Evolutionary conservation across 2,888 invertebrate species (phyloP), one percentile per base, ranked within the genome.

Genomic region (Drosophila atripex): DNA sequence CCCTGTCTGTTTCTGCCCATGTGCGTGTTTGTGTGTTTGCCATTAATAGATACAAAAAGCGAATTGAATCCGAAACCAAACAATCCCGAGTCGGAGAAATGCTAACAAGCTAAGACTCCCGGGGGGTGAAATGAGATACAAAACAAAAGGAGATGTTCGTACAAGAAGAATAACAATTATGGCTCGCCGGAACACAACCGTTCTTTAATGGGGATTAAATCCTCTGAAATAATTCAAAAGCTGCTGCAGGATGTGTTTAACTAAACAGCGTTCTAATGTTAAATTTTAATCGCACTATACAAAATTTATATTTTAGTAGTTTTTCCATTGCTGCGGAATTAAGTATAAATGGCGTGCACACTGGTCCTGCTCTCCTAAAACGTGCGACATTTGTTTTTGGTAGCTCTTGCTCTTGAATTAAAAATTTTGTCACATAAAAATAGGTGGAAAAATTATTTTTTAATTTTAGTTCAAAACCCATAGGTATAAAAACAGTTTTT

Each of bases 131-230:
- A 30, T 28, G 59, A 43, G 49, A 59, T 39, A 38, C 60, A 60
- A 59, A 54, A 69, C 70, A 69, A 54, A 51, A 69, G 69, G 53
- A 71, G 80, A 80, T 83, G 80, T 83, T 83, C 73, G 80, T 83
- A 86, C 76, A 86, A 78, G 83, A 72, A 80, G 80, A 86, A 78
- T 78, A 80, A 86, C 86, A 82, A 86, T 82, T 86, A 83, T 82
- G 71, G 83, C 75, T 65, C 50, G 58, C 63, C 35, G 14, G 43
- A 63, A 59, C 49, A 69, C 52, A 69, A 59, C 52, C 47, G 59
- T 53, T 69, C 52, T 69, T 69, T 69, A 60, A 69, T 69, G 70
- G 50, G 53, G 54, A 69, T 70, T 60, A 69, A 60, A 46, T 70
- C 51, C 41, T 38, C 45, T 30, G 52, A 52, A 68, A 68, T 68